A percentile compares a stretch with the other conserved stretches of the same genome.
These are phyloP conservation scores for Bruchidius siliquastri DNA, from an alignment of 2,888 invertebrate species.

Conservation along the genomic window DNA sequence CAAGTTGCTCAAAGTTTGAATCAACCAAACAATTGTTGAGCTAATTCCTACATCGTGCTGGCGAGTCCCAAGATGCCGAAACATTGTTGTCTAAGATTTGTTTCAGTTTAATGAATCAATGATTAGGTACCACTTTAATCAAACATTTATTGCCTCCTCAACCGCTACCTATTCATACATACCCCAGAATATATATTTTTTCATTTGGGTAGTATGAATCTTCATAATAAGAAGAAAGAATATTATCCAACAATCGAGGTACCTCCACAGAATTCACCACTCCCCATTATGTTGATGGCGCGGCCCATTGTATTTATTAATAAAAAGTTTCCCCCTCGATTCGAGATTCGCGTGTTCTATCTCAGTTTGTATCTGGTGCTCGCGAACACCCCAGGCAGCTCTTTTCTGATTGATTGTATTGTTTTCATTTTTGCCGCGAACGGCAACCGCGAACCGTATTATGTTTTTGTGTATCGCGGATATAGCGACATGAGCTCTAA, in stretches of 20 bases:
- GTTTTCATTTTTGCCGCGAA: constrained; percentile 20
- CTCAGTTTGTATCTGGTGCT: constrained; percentile 19
- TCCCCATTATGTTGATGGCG: constrained; percentile 26
- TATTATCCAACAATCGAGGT: background rate
- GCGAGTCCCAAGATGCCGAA: too few relatives aligned
- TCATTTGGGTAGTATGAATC: too few relatives aligned
- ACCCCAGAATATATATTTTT: too few relatives aligned
- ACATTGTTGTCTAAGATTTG: too few relatives aligned
- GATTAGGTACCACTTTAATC: too few relatives aligned
- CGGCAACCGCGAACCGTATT: constrained; percentile 6
- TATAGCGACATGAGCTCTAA: background rate
- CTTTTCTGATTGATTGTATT: constrained; percentile 29
- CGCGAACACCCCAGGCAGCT: constrained; percentile 22
- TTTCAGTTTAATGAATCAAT: too few relatives aligned
- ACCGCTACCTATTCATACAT: too few relatives aligned
- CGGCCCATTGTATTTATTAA: constrained; percentile 39
- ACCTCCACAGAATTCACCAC: background rate
- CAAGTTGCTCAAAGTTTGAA: too few relatives aligned
- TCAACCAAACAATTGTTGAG: too few relatives aligned
- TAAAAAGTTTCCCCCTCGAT: constrained; percentile 37
- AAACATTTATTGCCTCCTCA: too few relatives aligned
- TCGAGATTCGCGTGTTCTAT: constrained; percentile 40
- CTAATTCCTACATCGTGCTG: too few relatives aligned
- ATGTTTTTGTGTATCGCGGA: constrained; percentile 4
- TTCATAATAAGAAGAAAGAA: background rate